phyloP scores from a whole-genome alignment of 2,888 invertebrate species.

The Embidobia sp. region DNA sequence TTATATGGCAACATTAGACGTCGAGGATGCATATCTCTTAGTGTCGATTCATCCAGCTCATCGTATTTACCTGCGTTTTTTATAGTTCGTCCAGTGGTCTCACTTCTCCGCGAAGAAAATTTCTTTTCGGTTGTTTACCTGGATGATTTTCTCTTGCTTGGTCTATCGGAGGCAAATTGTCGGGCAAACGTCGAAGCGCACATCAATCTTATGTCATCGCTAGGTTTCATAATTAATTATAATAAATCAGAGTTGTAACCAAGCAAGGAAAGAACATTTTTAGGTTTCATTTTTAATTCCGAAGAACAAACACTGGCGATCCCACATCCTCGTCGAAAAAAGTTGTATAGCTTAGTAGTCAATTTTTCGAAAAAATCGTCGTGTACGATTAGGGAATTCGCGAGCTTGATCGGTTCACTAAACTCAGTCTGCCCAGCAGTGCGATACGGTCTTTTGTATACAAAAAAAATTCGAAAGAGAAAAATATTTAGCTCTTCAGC shows the following conservation, averaged over 20 bases:
- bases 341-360: background rate
- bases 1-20: slow-evolving; percentile 15
- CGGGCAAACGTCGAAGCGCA: slow-evolving; percentile 5
- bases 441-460: background rate
- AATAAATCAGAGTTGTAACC: slow-evolving; percentile 20
- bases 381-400: background rate
- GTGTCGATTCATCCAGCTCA: slow-evolving; percentile 6
- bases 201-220: background rate
- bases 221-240: slow-evolving; percentile 27
- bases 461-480: background rate
- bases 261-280: background rate
- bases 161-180: background rate
- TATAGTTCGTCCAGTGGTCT: slow-evolving; percentile 17
- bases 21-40: slow-evolving; percentile 9
- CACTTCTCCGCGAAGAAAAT: background rate
- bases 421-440: background rate
- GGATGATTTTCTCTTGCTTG: slow-evolving; percentile 22
- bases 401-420: background rate
- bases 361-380: background rate
- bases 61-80: slow-evolving; percentile 27
- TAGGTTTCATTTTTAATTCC: slow-evolving; percentile 40
- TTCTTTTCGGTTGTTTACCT: slow-evolving; percentile 19
- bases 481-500: background rate
- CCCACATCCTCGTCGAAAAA: background rate
- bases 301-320: slow-evolving; percentile 12